Percentiles rank a stretch among this genome's conserved stretches.
phyloP scores from a whole-genome alignment of 2,888 invertebrate species.

The Lutraria lutraria region DNA sequence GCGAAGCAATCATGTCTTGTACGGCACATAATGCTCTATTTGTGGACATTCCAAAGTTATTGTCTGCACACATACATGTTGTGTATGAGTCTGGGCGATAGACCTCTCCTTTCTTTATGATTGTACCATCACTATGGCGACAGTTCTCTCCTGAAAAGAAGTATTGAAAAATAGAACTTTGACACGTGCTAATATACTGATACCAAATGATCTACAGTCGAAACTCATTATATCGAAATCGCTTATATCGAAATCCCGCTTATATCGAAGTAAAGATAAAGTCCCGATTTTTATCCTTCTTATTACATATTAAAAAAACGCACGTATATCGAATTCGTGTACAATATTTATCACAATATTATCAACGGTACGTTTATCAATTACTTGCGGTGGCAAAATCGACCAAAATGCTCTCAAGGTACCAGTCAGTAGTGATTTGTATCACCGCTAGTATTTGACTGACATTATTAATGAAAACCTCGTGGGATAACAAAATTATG shows the following conservation, averaged over 20 bases:
- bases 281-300: no score
- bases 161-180: no score
- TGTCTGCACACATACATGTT: conserved; percentile 15
- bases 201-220: no score
- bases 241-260: no score
- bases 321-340: neutral
- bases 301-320: no score
- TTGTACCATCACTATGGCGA: conserved; percentile 42
- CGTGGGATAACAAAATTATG: no score
- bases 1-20: neutral
- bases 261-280: no score
- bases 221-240: no score
- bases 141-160: conserved; percentile 45
- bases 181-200: neutral
- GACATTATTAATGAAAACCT: no score
- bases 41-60: neutral
- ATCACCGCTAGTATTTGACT: no score
- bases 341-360: neutral
- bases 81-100: conserved; percentile 23
- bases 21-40: neutral
- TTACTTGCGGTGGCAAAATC: neutral
- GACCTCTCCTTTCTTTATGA: conserved; percentile 45
- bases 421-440: no score
- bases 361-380: neutral
- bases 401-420: no score